Evolutionary conservation across 2,797 vertebrate species (phyloP).

Genomic region (Sciurus carolinensis): DNA sequence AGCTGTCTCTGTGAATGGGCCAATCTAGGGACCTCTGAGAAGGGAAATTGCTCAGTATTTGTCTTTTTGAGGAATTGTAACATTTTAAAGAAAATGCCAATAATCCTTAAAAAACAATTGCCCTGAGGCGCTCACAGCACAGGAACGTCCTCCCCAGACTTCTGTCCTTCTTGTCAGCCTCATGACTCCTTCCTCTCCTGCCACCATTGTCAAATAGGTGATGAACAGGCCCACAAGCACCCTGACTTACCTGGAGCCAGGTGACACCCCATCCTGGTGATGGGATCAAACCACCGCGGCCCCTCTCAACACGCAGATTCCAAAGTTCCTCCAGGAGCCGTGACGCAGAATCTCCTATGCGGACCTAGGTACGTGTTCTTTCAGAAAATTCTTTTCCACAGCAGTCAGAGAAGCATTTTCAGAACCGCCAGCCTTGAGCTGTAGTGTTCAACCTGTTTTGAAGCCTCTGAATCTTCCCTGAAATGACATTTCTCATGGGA

Average conservation of each 20-base stretch:
- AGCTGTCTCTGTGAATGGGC: background rate
- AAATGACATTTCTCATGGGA: background rate
- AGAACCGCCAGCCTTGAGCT: background rate
- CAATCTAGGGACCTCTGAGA: background rate
- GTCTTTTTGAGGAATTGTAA: background rate
- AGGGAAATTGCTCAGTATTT: background rate
- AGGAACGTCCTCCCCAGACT: background rate
- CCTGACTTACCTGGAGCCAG: background rate
- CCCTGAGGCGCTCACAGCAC: background rate
- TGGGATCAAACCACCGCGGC: background rate
- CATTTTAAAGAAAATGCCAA: background rate
- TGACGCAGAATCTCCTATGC: background rate
- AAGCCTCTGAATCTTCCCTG: background rate
- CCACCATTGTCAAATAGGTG: background rate
- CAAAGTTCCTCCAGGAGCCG: background rate
- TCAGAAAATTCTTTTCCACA: background rate
- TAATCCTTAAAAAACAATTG: background rate
- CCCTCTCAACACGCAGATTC: background rate
- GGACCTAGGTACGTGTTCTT: background rate
- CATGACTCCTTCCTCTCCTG: background rate
- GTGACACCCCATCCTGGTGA: background rate
- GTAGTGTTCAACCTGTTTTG: background rate
- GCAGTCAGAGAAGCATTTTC: background rate
- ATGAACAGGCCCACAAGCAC: background rate
- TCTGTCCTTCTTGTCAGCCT: background rate